These are phyloP conservation scores for Aphaenogaster floridana DNA, from an alignment of 1,140 invertebrate species.

Conservation along the genomic window DNA sequence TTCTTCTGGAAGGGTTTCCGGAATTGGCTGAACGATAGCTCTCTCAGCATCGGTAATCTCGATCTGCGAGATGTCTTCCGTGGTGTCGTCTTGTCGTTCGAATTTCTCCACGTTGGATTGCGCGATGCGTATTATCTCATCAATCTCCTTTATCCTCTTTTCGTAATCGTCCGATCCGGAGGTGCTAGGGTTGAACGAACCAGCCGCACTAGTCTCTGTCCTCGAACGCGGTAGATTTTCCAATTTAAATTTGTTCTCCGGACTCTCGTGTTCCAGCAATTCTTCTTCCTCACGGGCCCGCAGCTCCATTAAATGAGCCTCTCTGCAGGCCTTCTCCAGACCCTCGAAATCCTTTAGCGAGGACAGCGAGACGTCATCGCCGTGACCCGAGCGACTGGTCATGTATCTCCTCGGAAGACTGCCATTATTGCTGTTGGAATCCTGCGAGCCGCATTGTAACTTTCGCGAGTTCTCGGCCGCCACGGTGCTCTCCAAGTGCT, in stretches of 20 bases:
- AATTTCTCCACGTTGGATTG: constrained; percentile 91
- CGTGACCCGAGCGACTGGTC: constrained; percentile 90
- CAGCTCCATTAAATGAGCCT: constrained; percentile 93
- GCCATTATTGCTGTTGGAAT: constrained; percentile 91
- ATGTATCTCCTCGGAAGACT: constrained; percentile 90
- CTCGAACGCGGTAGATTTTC: constrained; percentile 81
- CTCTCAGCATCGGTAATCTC: constrained; percentile 82
- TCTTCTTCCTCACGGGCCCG: constrained; percentile 95
- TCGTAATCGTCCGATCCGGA: constrained; percentile 90
- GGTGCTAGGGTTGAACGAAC: constrained; percentile 87
- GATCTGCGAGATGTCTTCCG: constrained; percentile 85
- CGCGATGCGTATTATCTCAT: constrained; percentile 91
- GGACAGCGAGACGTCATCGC: constrained; percentile 96
- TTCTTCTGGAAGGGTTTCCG: constrained; percentile 9
- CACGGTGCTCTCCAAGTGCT: constrained; percentile 94
- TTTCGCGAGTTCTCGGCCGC: constrained; percentile 88
- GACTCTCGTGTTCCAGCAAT: constrained; percentile 91
- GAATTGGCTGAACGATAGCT: not conserved
- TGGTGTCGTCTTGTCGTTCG: constrained; percentile 87
- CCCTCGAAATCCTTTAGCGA: constrained; percentile 98
- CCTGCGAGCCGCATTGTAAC: constrained; percentile 90
- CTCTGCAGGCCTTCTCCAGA: constrained; percentile 94
- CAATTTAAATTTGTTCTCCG: constrained; percentile 87
- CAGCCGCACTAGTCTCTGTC: constrained; percentile 77
- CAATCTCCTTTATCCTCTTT: constrained; percentile 91